These are phyloP conservation scores for Epizoanthus ramosus DNA, from an alignment of 92 coral and sea anemone genomes.

Conservation along the genomic window DNA sequence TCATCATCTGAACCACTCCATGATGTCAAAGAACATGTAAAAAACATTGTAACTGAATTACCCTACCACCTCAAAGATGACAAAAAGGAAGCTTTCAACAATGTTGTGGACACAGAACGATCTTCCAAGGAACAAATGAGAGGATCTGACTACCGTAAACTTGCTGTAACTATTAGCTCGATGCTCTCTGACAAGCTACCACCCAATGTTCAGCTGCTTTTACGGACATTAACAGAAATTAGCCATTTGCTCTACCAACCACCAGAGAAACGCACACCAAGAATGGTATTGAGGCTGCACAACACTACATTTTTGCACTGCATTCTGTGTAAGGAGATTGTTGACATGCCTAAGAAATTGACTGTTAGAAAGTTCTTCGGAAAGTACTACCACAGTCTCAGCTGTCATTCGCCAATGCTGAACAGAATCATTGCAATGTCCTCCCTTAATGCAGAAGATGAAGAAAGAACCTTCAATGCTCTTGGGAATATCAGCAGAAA, in stretches of 20 bases:
- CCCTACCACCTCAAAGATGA: background rate
- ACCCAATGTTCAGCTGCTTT: constrained; percentile 31
- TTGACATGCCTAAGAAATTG: constrained; percentile 37
- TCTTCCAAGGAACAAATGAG: constrained; percentile 10
- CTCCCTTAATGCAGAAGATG: constrained; percentile 38
- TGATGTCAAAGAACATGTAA: constrained; percentile 1
- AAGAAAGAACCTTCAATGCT: constrained; percentile 38
- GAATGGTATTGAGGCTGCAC: constrained; percentile 36
- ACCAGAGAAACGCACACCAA: constrained; percentile 35
- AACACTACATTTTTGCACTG: constrained; percentile 39
- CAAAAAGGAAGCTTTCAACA: background rate
- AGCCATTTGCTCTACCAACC: constrained; percentile 1
- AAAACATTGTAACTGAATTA: background rate
- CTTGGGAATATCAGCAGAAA: constrained; percentile 30
- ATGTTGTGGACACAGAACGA: background rate
- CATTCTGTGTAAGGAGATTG: constrained; percentile 28
- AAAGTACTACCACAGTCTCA: constrained; percentile 43
- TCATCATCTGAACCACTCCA: constrained; percentile 1
- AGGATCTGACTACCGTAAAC: background rate
- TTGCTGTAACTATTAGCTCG: background rate
- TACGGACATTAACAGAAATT: constrained; percentile 33
- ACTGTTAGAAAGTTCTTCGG: constrained; percentile 43
- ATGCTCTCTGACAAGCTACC: background rate
- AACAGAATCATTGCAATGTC: constrained; percentile 21
- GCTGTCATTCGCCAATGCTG: constrained; percentile 39